Evolutionary conservation across 2,113 vertebrate species (phyloP), one percentile per base, ranked within the genome.

Genomic region (Prunella himalayana): DNA sequence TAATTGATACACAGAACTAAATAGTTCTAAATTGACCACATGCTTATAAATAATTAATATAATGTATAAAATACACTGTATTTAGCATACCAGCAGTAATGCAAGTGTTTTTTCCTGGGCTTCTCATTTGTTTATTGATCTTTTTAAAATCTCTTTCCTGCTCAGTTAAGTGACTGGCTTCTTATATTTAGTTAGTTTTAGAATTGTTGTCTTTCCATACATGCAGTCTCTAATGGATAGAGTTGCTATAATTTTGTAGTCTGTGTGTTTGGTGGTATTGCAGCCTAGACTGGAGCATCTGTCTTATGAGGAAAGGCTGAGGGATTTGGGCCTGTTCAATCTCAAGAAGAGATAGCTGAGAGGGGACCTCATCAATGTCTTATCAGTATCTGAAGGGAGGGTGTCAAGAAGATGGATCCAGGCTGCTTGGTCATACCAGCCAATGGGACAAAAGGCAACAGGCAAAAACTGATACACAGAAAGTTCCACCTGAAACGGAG

Each of bases 141-240:
- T 27, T 61, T 76, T 45, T 7, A 3, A 9, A 73, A 30, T 90
- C 16, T 81, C 19, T 66, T 73, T 66, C n/a, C 24, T 49, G 16
- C 13, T n/a, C 33, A 84, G 16, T 50, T 27, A 76, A 82, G 50
- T 82, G 49, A 53, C 27, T 66, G 35, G 3, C 27, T 78, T 9
- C 18, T 75, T n/a, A 24, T 47, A 6, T 30, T 81, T 66, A 5
- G 2, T 79, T 65, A 5, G 2, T 77, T 90, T 73, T 59, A 54
- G 39, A 83, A 15, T 61, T 79, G 37, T 56, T 88, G 31, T 44
- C 28, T 87, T 94, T 65, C 59, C 11, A 17, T 76, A 47, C 0
- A 0, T 72, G 19, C 22, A 65, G 0, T 79, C 7, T 64, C 15
- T 72, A 45, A 23, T 31, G 37, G 41, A 20, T 76, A 25, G 37